phyloP scores from a whole-genome alignment of 2,113 vertebrate species.

The Mugil cephalus region DNA sequence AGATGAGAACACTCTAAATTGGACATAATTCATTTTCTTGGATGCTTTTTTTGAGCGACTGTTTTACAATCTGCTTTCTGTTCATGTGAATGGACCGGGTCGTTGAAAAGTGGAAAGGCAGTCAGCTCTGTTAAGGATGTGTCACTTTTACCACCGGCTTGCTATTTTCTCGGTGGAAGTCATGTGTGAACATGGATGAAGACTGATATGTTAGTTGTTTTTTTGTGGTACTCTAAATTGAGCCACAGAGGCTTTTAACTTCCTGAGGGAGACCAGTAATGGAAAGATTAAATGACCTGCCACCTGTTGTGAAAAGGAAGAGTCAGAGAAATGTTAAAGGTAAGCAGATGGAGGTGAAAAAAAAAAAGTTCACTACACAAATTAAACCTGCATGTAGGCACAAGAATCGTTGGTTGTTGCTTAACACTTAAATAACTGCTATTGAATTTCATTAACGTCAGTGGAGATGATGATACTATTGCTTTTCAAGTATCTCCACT shows the following conservation, averaged over 20 bases:
- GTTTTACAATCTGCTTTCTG: constrained; percentile 2
- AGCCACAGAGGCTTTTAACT: background rate
- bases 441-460: background rate
- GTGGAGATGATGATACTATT: background rate
- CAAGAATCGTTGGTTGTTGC: background rate
- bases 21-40: background rate
- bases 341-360: constrained; percentile 44
- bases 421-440: background rate
- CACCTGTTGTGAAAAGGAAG: constrained; percentile 40
- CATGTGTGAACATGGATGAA: background rate
- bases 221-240: constrained; percentile 1
- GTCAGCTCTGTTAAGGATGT: constrained; percentile 31
- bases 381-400: background rate
- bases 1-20: background rate
- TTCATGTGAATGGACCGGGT: constrained; percentile 9
- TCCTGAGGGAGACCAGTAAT: constrained; percentile 36
- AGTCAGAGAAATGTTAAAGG: constrained; percentile 58
- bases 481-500: background rate
- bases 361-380: background rate
- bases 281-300: constrained; percentile 44
- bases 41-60: background rate
- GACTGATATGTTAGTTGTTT: background rate
- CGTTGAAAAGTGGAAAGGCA: background rate
- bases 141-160: constrained; percentile 27
- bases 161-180: constrained; percentile 18